Base-by-base conservation (phyloP, 1,140 invertebrate species). In the Drosophila jambulina region DNA sequence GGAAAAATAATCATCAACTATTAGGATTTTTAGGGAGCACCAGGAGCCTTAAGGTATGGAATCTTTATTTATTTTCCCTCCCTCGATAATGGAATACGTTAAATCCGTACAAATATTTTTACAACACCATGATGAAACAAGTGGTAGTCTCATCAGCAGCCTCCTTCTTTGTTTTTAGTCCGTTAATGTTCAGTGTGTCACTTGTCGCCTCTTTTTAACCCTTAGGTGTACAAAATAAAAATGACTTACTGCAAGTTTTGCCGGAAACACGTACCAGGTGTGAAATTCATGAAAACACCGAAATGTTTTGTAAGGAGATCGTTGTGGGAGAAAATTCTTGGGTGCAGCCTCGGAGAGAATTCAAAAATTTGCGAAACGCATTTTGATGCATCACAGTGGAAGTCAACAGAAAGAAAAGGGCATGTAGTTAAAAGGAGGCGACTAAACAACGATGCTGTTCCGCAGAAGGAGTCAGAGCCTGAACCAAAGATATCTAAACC, bases 291-390 rank as follows among this genome's bases (percentile, higher is more conserved):
- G 2, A 36, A 21, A 2, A 1, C 51, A 10, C 51, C 51, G 9
- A 70, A 70, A 27, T 70, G 68, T 29, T n/a, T 27, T 9, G 40
- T 46, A 12, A 71, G 15, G 8, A 64, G 49, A 43, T 38, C n/a
- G 2, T 46, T 71, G 49, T 71, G 60, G 60, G 59, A 56, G 46
- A 27, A 45, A n/a, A 51, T 19, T 15, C 27, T 69, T 6, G 34
- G 45, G 0, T 61, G 57, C 36, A 48, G 19, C 23, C 60, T 71
- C 32, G 68, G 68, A 21, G 68, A 43, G 1, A 9, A 42, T 13
- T 51, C 64, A 6, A 48, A 42, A 42, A 19, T 68, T 51, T 68
- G 56, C 19, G 56, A 68, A 21, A 60, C 43, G 3, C 61, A 67
- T 21, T 67, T 67, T n/a, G 32, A n/a, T 34, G 54, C 53, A 3